phyloP scores from a whole-genome alignment of 1,140 invertebrate genomes.

The Lepidurus arcticus region DNA sequence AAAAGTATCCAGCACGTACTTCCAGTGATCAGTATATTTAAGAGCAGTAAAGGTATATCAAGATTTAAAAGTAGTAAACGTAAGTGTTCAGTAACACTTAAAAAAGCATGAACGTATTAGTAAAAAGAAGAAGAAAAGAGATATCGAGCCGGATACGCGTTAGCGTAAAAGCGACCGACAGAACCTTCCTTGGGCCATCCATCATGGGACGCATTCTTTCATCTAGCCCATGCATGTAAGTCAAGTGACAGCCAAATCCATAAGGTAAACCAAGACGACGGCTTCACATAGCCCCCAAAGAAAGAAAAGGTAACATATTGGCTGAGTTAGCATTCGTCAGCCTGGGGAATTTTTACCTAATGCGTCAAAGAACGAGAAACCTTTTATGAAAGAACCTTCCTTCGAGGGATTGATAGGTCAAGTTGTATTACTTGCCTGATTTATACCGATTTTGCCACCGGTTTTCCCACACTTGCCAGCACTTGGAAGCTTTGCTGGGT shows the following conservation, averaged over 20 bases:
- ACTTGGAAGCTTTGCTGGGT: no score
- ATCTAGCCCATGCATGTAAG: background rate
- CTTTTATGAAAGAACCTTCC: background rate
- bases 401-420: conserved; percentile 21
- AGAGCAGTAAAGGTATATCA: no score
- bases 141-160: background rate
- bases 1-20: no score
- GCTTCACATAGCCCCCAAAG: background rate
- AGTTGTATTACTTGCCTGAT: background rate
- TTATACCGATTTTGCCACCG: background rate
- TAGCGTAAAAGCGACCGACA: background rate
- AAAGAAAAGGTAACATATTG: background rate
- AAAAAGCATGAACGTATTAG: no score
- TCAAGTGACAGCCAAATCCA: conserved; percentile 14
- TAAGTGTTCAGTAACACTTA: no score
- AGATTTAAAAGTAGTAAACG: no score
- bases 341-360: background rate
- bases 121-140: background rate
- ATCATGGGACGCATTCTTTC: conserved; percentile 14
- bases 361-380: background rate
- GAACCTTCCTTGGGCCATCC: background rate
- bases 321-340: conserved; percentile 1
- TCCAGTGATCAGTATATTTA: no score
- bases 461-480: background rate
- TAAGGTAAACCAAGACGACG: background rate